A percentile compares a stretch with the other conserved stretches of the same genome.
These are phyloP conservation scores for Drosophila gaucha DNA, from an alignment of 2,888 invertebrate genomes.

Conservation along the genomic window DNA sequence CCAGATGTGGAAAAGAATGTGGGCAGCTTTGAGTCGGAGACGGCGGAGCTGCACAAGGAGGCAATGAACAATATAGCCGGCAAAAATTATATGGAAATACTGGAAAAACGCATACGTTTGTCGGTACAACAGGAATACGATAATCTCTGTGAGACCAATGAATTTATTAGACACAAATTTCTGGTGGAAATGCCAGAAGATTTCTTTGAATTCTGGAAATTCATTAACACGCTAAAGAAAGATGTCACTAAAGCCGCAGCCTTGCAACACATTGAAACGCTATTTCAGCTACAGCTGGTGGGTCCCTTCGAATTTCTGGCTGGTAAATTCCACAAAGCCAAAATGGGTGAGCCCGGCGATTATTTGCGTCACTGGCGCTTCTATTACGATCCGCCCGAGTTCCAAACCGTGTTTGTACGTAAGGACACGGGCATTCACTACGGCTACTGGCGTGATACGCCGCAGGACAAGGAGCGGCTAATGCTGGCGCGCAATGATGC, in stretches of 20 bases:
- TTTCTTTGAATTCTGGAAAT: constrained; percentile 93
- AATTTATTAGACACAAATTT: constrained; percentile 90
- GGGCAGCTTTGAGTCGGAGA: constrained; percentile 60
- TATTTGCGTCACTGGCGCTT: constrained; percentile 95
- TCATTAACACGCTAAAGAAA: constrained; percentile 87
- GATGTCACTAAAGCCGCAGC: constrained; percentile 85
- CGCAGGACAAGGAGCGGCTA: constrained; percentile 90
- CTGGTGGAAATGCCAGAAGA: constrained; percentile 95
- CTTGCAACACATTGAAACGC: constrained; percentile 87
- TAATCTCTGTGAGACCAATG: constrained; percentile 85
- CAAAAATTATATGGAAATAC: constrained; percentile 78
- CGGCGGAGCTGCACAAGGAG: constrained; percentile 64
- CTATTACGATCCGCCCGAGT: constrained; percentile 97
- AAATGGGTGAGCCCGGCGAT: constrained; percentile 86
- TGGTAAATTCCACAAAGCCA: constrained; percentile 86
- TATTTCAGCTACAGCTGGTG: constrained; percentile 90
- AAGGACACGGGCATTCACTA: constrained; percentile 91
- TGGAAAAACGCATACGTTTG: constrained; percentile 76
- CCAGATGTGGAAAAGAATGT: constrained; percentile 17
- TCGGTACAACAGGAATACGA: constrained; percentile 83
- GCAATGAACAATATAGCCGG: constrained; percentile 77
- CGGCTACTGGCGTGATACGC: constrained; percentile 95
- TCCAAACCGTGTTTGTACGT: constrained; percentile 92
- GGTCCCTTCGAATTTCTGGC: constrained; percentile 95
- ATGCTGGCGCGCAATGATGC: constrained; percentile 90